Base-by-base conservation (phyloP, 30 jellyfish, hydroid and myxozoan species). In the Turritopsis rubra region DNA sequence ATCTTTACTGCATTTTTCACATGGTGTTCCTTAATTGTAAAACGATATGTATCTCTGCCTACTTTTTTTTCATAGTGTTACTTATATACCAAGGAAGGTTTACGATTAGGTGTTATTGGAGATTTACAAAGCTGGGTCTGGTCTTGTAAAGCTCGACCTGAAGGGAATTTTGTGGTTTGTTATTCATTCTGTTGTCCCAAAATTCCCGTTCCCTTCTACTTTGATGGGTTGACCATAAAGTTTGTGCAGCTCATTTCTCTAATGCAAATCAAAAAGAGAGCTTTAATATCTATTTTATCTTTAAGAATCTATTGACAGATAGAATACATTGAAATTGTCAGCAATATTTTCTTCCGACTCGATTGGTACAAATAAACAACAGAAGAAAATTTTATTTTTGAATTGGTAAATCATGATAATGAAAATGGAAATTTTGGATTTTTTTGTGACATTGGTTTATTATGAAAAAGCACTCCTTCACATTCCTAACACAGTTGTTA, bases 71-170 rank as follows among this genome's bases (percentile, higher is more conserved):
- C 87, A 70, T 77, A 93, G 98, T 93, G 96, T 65, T 88, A 95
- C 24, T 87, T 93, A 65, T 93, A 84, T 72, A 93, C 98, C 28
- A 93, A 93, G 84, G 98, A 93, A 70, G 98, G 98, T 20, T 85
- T 89, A 21, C 66, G 96, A 30, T 72, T 93, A 68, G 76, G 96
- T 16, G 84, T 89, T 1, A 93, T 93, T 78, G 98, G 98, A 3
- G 98, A 93, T 29, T 96, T 86, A 66, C 84, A 85, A 26, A 85
- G 98, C 79, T 93, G 98, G 98, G 96, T 93, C 21, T 93, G 98
- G 98, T 75, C 93, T 19, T 88, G 96, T 78, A 93, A 88, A 79
- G 96, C 96, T 18, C 79, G 98, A 65, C 96, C 98, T 8, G 98
- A 93, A 23, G 90, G 96, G 16, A 93, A 93, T 75, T 93, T 24